Evolutionary conservation across 37 sponge, comb jelly and placozoan genomes (phyloP), one percentile per base, ranked within the genome.

Genomic region (Halisarca cf. caerulea): DNA sequence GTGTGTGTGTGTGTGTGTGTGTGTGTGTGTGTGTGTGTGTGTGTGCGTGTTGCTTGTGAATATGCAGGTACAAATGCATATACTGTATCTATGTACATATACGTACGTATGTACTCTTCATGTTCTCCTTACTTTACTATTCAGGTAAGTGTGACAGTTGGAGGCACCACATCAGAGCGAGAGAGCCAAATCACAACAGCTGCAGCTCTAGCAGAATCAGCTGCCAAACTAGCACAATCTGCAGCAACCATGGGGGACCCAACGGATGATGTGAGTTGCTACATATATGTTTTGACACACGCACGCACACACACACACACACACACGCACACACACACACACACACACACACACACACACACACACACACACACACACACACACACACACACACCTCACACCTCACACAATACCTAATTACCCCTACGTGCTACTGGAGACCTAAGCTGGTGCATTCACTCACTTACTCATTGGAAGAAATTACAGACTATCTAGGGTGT

Each of bases 181-280:
- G 84, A 62, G 47, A 81, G 77, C 18, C 87, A 75, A 51, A 44
- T 45, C 5, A 66, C 75, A 38, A 89, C 89, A 36, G 90, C 90
- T 36, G 93, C 90, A 35, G 93, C 90, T 0, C 59, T 93, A 38
- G 93, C 93, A 1, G 93, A 93, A 68, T 93, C 93, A 33, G 93
- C 93, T 7, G 40, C 84, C 45, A 82, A 93, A 60, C 85, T 93
- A 28, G 93, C 93, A 14, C 87, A 90, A 58, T 89, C 90, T 39
- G 93, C 93, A 41, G 93, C 93, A 20, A 75, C 72, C 54, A 86
- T 89, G 41, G 89, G 78, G 0, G 82, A 86, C 38, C 77, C 84
- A 45, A 84, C 87, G 28, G 84, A 82, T 53, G 77, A 81, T 17
- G 87, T 86, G 45, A 62, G 64, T n/a, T n/a, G n/a, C n/a, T n/a